A percentile compares a stretch with the other conserved stretches of the same genome.
These are phyloP conservation scores for Fragum sueziense DNA, from an alignment of 2,888 invertebrate genomes.

Conservation along the genomic window DNA sequence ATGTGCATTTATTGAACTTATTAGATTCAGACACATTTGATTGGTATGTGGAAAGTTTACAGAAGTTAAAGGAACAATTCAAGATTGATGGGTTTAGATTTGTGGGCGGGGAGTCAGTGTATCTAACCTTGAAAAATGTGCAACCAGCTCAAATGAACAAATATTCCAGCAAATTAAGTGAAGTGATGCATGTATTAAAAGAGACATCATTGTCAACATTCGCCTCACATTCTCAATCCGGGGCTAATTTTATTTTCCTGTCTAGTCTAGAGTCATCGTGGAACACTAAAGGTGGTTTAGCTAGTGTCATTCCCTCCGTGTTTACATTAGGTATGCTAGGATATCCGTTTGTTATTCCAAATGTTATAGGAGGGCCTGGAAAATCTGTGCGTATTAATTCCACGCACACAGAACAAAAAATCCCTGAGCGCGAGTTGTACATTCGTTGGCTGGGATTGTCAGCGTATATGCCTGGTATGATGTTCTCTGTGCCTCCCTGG, in stretches of 20 bases:
- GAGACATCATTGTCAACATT: constrained; percentile 88
- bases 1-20: constrained; percentile 89
- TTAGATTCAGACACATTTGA: constrained; percentile 91
- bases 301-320: constrained; percentile 92
- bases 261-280: constrained; percentile 94
- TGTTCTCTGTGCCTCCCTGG: constrained; percentile 94
- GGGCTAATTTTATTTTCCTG: constrained; percentile 91
- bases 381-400: constrained; percentile 39
- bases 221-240: constrained; percentile 90
- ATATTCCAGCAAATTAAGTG: constrained; percentile 68
- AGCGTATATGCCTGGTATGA: constrained; percentile 94
- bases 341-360: constrained; percentile 94
- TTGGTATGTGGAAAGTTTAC: constrained; percentile 89
- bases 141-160: constrained; percentile 62
- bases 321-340: constrained; percentile 88
- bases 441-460: constrained; percentile 93
- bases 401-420: constrained; percentile 14
- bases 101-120: constrained; percentile 86
- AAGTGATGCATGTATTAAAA: constrained; percentile 86
- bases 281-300: constrained; percentile 89
- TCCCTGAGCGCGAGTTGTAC: constrained; percentile 84
- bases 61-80: constrained; percentile 86
- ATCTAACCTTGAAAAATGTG: constrained; percentile 63
- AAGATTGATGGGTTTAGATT: constrained; percentile 94
- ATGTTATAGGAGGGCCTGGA: constrained; percentile 94